A percentile compares a stretch with the other conserved stretches of the same genome.
phyloP scores from a whole-genome alignment of 2,113 vertebrate genomes.

The Dasyornis broadbenti region DNA sequence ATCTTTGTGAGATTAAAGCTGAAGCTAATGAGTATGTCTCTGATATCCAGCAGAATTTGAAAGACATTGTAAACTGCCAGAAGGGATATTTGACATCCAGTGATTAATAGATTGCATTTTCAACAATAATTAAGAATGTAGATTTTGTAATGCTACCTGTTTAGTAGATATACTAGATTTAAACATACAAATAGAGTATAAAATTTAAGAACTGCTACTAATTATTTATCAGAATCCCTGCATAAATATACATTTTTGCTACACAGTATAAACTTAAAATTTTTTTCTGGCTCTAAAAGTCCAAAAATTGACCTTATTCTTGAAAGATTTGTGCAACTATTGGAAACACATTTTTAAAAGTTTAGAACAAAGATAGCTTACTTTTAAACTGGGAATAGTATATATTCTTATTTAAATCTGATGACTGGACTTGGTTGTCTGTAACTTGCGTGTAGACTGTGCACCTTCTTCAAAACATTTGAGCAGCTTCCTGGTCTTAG shows the following conservation, averaged over 20 bases:
- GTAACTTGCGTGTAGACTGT: accelerated
- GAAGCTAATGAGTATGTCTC: neutral
- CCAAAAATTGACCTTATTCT: neutral
- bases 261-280: neutral
- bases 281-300: neutral
- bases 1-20: neutral
- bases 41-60: neutral
- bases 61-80: neutral
- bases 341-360: neutral
- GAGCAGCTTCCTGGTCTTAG: neutral
- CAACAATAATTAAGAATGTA: neutral
- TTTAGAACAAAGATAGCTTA: neutral
- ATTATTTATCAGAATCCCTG: neutral
- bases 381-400: neutral
- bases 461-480: neutral
- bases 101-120: neutral
- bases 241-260: neutral
- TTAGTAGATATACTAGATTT: neutral
- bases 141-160: neutral
- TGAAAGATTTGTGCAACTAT: neutral
- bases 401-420: neutral
- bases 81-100: neutral
- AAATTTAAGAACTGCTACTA: neutral
- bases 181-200: neutral
- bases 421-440: neutral